phyloP scores from a whole-genome alignment of 2,888 invertebrate species.

The Nomada fabriciana region DNA sequence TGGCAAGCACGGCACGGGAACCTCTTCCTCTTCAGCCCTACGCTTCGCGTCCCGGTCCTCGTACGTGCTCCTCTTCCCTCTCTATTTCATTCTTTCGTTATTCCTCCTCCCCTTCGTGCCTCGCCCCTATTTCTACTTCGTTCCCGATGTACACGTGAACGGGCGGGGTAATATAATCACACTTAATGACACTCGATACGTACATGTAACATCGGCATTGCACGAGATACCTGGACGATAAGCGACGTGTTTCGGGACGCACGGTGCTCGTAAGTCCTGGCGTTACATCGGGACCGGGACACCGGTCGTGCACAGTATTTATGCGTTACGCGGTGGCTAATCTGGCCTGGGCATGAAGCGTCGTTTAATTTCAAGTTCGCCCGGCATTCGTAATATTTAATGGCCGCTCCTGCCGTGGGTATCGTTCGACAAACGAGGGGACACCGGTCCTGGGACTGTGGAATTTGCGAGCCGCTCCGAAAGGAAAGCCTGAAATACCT shows the following conservation, averaged over 20 bases:
- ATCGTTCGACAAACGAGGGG: conserved; percentile 25
- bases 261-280: conserved; percentile 65
- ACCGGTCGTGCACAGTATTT: conserved; percentile 37
- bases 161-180: conserved; percentile 79
- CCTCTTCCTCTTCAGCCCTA: conserved; percentile 44
- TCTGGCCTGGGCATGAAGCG: conserved; percentile 54
- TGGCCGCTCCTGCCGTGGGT: conserved; percentile 17
- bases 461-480: conserved; percentile 5
- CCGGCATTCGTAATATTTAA: conserved; percentile 48
- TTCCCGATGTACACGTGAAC: conserved; percentile 69
- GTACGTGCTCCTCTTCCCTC: not conserved
- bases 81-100: not conserved
- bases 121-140: not conserved
- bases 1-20: conserved; percentile 51
- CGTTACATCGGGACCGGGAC: conserved; percentile 53
- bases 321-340: conserved; percentile 63
- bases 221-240: conserved; percentile 77
- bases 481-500: not conserved
- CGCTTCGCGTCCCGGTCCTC: conserved; percentile 2
- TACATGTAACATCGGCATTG: conserved; percentile 78
- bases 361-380: conserved; percentile 56
- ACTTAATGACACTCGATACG: conserved; percentile 81
- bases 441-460: not conserved
- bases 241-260: conserved; percentile 65
- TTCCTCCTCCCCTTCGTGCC: not conserved